Evolutionary conservation across 1,140 invertebrate species (phyloP).

Genomic region (Periplaneta americana): DNA sequence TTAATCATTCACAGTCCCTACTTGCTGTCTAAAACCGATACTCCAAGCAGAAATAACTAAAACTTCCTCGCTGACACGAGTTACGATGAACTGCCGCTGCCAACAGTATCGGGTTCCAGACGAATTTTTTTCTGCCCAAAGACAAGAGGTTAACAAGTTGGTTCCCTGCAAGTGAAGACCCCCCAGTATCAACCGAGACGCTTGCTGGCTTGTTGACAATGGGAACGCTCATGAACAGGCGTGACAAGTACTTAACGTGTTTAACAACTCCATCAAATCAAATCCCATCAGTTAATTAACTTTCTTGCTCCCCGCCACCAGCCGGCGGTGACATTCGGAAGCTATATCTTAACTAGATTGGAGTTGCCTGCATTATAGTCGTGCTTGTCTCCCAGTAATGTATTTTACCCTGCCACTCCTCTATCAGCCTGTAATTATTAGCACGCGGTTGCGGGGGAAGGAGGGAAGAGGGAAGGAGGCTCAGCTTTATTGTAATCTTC

Average conservation of each 20-base stretch:
- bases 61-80: too few species aligned
- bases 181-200: neutral
- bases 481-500: neutral
- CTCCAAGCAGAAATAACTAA: too few species aligned
- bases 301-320: neutral
- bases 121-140: too few species aligned
- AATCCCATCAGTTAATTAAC: too few species aligned
- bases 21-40: too few species aligned
- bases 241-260: neutral
- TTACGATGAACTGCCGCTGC: too few species aligned
- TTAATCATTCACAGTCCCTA: too few species aligned
- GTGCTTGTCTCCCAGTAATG: neutral
- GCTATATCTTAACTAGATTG: neutral
- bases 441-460: neutral
- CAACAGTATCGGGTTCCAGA: too few species aligned
- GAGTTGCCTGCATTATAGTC: neutral
- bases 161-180: neutral
- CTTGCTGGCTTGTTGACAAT: neutral
- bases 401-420: neutral
- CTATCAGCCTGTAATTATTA: neutral
- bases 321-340: neutral
- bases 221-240: neutral
- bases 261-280: neutral
- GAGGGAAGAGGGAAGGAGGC: neutral
- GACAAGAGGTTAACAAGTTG: neutral